Base-by-base conservation (phyloP, 2,113 vertebrate species). In the Gopherus evgoodei region DNA sequence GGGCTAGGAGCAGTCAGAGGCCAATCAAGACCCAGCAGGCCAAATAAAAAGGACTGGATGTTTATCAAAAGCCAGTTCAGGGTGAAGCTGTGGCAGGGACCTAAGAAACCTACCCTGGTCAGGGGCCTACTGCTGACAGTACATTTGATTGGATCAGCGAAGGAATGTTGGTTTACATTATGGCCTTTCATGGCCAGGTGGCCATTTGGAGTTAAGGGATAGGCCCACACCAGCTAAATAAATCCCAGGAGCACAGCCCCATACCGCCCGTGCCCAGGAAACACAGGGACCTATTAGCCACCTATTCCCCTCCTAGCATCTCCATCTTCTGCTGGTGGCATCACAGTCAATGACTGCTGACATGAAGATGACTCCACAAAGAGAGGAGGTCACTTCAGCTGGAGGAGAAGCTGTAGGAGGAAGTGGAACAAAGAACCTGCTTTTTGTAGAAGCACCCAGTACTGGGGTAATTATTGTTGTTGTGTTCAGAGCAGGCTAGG, bases 361-460 rank as follows among this genome's bases (percentile, higher is more conserved):
- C 52, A 52, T 2, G 47, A 93, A 86, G 85, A 82, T 90, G 89
- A 81, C 11, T 47, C 75, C 75, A 91, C 75, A 82, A 42, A 75
- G 69, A 42, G n/a, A 84, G 93, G 78, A 81, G 22, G 53, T 88
- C 53, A 75, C 21, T 87, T 65, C 82, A 59, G 65, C 0, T 0
- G 1, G 22, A 24, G 42, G 47, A 94, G 94, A 85, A 97, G 78
- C 17, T 88, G 81, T 1, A 3, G 65, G 81, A 90, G 76, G 75
- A 85, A 94, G 93, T 2, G 2, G 42, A 82, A 56, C 57, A 65
- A 83, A 65, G 94, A 2, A 50, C 75, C 95, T 93, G 96, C 94
- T 97, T 97, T 76, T 97, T 96, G 87, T 97, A 95, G 93, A 91
- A 97, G 91, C 86, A 93, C 93, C 83, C 91, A 95, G 80, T 93